Percentiles rank a stretch among this genome's conserved stretches.
These are phyloP conservation scores for Lepidurus arcticus DNA, from an alignment of 1,140 invertebrate genomes.

Conservation along the genomic window DNA sequence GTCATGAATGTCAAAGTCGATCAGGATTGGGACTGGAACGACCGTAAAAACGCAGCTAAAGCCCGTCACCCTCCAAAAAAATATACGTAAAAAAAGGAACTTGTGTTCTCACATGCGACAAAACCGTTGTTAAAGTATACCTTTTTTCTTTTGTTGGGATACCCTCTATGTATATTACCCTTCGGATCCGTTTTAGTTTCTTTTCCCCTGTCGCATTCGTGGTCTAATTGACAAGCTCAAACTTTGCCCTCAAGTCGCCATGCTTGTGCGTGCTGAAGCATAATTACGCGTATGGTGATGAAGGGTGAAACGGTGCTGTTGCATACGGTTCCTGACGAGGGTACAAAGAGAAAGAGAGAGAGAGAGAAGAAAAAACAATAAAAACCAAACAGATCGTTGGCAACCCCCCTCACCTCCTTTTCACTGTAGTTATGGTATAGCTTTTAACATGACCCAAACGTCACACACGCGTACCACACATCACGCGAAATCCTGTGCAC, in stretches of 20 bases:
- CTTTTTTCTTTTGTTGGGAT: neutral
- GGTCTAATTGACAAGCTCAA: slow-evolving; percentile 14
- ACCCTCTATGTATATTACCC: neutral
- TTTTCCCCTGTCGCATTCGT: neutral
- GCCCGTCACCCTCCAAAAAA: too few species aligned
- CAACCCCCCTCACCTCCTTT: neutral
- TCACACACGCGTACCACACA: neutral
- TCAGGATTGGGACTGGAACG: neutral
- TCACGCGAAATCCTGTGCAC: slow-evolving; percentile 1
- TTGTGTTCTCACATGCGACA: neutral
- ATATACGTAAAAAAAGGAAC: too few species aligned
- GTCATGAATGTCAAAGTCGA: neutral
- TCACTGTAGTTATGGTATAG: neutral
- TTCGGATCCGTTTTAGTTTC: neutral
- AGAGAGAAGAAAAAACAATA: neutral
- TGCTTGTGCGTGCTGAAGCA: neutral
- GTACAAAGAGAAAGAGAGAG: neutral
- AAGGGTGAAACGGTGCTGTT: neutral
- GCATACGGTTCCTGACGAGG: neutral
- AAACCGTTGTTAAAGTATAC: neutral
- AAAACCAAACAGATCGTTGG: neutral
- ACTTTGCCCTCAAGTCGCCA: slow-evolving; percentile 1
- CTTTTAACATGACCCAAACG: slow-evolving; percentile 2
- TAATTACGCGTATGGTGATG: slow-evolving; percentile 2
- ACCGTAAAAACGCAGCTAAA: neutral